A percentile compares a stretch with the other conserved stretches of the same genome.
These are phyloP conservation scores for Platysteira castanea DNA, from an alignment of 2,113 vertebrate species.

Conservation along the genomic window DNA sequence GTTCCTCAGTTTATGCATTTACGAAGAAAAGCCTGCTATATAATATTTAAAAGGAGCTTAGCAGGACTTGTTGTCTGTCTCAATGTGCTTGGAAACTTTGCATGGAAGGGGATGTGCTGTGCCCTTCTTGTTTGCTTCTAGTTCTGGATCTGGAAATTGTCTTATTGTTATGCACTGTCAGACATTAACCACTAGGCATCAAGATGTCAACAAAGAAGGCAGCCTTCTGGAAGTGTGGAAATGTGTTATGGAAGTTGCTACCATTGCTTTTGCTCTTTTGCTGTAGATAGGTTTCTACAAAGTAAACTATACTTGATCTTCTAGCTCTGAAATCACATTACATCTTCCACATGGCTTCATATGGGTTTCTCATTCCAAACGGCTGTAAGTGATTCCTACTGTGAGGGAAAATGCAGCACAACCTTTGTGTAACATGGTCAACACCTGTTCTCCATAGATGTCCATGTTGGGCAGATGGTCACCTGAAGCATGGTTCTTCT, in stretches of 20 bases:
- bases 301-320: not conserved
- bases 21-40: accelerated
- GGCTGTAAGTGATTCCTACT: not conserved
- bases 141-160: not conserved
- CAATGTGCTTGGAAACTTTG: not conserved
- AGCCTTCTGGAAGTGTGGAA: not conserved
- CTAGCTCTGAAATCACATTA: not conserved
- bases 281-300: not conserved
- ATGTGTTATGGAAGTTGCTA: not conserved
- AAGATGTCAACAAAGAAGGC: not conserved
- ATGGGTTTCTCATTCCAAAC: not conserved
- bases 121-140: not conserved
- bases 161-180: not conserved
- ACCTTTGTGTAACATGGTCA: not conserved
- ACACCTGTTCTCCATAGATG: not conserved
- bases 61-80: not conserved
- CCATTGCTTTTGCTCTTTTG: not conserved
- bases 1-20: not conserved
- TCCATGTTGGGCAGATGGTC: not conserved
- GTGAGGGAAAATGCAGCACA: not conserved
- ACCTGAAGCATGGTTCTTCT: not conserved
- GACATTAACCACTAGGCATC: not conserved
- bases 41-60: not conserved
- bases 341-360: not conserved
- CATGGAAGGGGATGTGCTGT: not conserved